phyloP scores from a whole-genome alignment of 2,113 vertebrate genomes.

The Sus scrofa region DNA sequence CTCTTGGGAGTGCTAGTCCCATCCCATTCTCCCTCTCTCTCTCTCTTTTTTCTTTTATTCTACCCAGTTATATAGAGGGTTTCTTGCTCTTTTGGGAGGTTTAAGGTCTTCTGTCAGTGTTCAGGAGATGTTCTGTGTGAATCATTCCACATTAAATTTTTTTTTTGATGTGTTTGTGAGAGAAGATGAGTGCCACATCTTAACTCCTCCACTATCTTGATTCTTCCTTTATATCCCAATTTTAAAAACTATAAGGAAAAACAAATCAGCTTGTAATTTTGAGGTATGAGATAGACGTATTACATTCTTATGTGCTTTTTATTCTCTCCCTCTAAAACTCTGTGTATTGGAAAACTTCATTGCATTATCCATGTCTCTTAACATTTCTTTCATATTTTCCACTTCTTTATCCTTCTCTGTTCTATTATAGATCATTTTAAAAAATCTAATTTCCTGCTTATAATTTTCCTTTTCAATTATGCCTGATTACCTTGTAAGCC shows the following conservation, averaged over 20 bases:
- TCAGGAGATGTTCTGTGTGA: too few species aligned
- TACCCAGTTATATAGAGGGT: too few species aligned
- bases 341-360: not conserved
- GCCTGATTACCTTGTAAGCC: not conserved
- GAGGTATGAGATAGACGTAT: not conserved
- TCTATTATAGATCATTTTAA: not conserved
- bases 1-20: too few species aligned
- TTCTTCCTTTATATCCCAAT: not conserved
- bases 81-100: too few species aligned
- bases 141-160: too few species aligned
- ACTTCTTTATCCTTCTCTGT: not conserved
- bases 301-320: not conserved
- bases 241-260: not conserved
- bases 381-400: not conserved
- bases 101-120: too few species aligned
- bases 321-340: not conserved
- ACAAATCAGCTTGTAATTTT: not conserved
- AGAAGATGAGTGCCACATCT: too few species aligned
- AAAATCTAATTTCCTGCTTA: not conserved
- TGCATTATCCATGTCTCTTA: not conserved
- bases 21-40: too few species aligned
- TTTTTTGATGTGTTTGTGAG: too few species aligned
- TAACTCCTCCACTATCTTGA: too few species aligned
- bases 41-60: too few species aligned
- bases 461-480: not conserved